These are phyloP conservation scores for Drosophila paramelanica DNA, from an alignment of 2,888 invertebrate species.

Conservation along the genomic window DNA sequence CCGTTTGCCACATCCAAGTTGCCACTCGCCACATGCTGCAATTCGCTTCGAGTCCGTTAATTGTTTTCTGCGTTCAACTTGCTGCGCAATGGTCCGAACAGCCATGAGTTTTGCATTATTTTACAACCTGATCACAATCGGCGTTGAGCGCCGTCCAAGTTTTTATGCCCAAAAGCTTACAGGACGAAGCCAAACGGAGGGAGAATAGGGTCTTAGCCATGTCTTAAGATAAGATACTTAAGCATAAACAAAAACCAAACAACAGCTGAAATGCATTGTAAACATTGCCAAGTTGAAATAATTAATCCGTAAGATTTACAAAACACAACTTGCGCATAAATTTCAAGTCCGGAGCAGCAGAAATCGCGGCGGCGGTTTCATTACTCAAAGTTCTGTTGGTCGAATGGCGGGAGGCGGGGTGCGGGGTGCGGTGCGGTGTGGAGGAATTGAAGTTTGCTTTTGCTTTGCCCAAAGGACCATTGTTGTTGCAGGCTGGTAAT, in stretches of 20 bases:
- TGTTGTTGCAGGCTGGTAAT: slow-evolving; percentile 49
- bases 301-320: slow-evolving; percentile 81
- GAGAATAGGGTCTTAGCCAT: slow-evolving; percentile 18
- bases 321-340: slow-evolving; percentile 67
- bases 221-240: slow-evolving; percentile 46
- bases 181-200: neutral
- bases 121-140: slow-evolving; percentile 29
- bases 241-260: slow-evolving; percentile 40
- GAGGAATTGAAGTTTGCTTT: slow-evolving; percentile 14
- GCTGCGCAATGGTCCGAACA: slow-evolving; percentile 35
- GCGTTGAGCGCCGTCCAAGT: slow-evolving; percentile 11
- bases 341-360: slow-evolving; percentile 25
- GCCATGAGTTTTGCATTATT: slow-evolving; percentile 1
- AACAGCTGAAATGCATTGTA: slow-evolving; percentile 65
- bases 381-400: slow-evolving; percentile 58
- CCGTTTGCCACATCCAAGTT: slow-evolving; percentile 23
- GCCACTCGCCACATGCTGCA: slow-evolving; percentile 17
- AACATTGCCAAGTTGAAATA: slow-evolving; percentile 78
- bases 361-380: slow-evolving; percentile 45
- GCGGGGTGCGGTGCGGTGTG: neutral
- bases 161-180: slow-evolving; percentile 2
- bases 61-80: slow-evolving; percentile 51
- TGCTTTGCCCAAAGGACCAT: slow-evolving; percentile 31
- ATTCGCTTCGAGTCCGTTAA: slow-evolving; percentile 40
- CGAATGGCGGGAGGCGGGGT: neutral